phyloP scores from a whole-genome alignment of 2,888 invertebrate genomes.

The Doris montereyensis region DNA sequence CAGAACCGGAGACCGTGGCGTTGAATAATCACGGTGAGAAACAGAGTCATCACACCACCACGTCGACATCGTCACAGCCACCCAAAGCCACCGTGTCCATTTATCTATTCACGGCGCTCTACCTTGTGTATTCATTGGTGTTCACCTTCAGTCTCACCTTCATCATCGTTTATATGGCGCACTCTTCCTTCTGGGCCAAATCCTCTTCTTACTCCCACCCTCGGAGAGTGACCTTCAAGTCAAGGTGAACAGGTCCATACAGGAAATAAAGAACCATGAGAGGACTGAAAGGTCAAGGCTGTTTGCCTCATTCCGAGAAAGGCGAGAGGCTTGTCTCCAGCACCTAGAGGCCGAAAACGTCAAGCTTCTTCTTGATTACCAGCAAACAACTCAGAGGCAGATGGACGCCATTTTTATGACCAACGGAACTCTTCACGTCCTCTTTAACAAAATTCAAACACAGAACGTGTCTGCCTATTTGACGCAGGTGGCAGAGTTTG shows the following conservation, averaged over 20 bases:
- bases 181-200: slow-evolving; percentile 51
- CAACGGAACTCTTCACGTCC: slow-evolving; percentile 50
- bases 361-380: slow-evolving; percentile 47
- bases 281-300: slow-evolving; percentile 51
- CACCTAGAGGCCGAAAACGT: slow-evolving; percentile 53
- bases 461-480: slow-evolving; percentile 48
- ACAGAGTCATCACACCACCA: slow-evolving; percentile 17
- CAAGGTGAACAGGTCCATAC: slow-evolving; percentile 52
- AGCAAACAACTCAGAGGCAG: slow-evolving; percentile 42
- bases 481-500: slow-evolving; percentile 53
- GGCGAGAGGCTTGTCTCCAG: slow-evolving; percentile 58
- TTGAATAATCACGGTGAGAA: slow-evolving; percentile 50
- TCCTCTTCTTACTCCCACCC: no score
- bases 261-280: slow-evolving; percentile 54
- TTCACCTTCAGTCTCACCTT: slow-evolving; percentile 64
- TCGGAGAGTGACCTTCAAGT: slow-evolving; percentile 54
- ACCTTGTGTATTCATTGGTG: slow-evolving; percentile 60
- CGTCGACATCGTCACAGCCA: not conserved
- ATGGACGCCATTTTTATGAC: slow-evolving; percentile 49
- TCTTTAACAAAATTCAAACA: slow-evolving; percentile 46
- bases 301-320: slow-evolving; percentile 51
- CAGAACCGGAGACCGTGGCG: slow-evolving; percentile 46
- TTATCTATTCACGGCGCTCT: slow-evolving; percentile 53
- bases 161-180: slow-evolving; percentile 58
- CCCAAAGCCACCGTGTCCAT: not conserved